A percentile compares a stretch with the other conserved stretches of the same genome.
phyloP scores from a whole-genome alignment of 2,113 vertebrate genomes.

The Onychostoma macrolepis region DNA sequence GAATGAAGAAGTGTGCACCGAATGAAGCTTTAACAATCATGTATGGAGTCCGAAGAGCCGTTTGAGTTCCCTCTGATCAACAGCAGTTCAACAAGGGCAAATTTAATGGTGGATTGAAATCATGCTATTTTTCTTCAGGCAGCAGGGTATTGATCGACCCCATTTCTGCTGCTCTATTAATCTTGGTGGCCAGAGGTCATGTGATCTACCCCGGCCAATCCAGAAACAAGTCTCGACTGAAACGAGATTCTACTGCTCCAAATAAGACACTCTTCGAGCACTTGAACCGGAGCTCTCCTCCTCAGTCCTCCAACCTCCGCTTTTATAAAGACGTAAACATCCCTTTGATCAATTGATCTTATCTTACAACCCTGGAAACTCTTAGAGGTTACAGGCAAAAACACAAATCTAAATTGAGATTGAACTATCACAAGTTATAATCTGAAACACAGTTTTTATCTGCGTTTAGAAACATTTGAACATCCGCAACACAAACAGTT shows the following conservation, averaged over 20 bases:
- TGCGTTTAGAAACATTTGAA: conserved; percentile 33
- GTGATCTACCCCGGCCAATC: conserved; percentile 9
- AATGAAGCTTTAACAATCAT: conserved; percentile 28
- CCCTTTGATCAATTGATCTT: conserved; percentile 28
- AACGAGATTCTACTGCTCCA: conserved; percentile 24
- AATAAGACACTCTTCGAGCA: conserved; percentile 18
- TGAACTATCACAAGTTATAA: conserved; percentile 18
- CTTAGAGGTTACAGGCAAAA: conserved; percentile 16
- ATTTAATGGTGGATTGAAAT: conserved; percentile 36
- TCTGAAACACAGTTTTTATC: conserved; percentile 35
- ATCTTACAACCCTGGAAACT: conserved; percentile 23
- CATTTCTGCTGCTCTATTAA: conserved; percentile 36
- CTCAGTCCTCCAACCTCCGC: not conserved
- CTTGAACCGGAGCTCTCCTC: conserved; percentile 16
- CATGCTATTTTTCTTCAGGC: conserved; percentile 36
- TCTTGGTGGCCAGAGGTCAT: conserved; percentile 39
- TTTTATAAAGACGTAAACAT: conserved; percentile 37
- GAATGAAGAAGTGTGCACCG: conserved; percentile 10
- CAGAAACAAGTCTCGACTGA: conserved; percentile 35
- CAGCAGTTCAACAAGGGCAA: conserved; percentile 38
- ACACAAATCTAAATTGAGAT: conserved; percentile 35
- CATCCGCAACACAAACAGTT: conserved; percentile 12
- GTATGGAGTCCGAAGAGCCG: not conserved
- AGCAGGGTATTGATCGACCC: conserved; percentile 42
- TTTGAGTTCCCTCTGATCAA: conserved; percentile 26